A percentile compares a stretch with the other conserved stretches of the same genome.
phyloP scores from a whole-genome alignment of 2,797 vertebrate genomes.

The Notolabrus celidotus region DNA sequence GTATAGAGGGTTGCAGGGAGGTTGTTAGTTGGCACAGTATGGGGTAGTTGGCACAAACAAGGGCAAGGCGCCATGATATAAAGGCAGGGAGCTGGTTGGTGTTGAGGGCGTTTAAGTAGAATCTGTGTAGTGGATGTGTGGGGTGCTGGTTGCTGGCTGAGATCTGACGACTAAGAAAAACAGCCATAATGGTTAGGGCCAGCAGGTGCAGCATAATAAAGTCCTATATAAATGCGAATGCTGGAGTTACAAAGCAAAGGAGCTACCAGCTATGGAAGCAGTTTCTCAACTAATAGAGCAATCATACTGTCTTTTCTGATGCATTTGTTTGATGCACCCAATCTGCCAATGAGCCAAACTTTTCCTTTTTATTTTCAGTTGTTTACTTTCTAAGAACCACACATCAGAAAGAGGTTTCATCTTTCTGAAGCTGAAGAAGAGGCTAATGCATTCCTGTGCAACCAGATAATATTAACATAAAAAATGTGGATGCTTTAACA shows the following conservation, averaged over 20 bases:
- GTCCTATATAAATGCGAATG: no score
- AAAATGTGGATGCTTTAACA: no score
- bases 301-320: no score
- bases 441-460: no score
- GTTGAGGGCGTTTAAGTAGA: slow-evolving; percentile 47
- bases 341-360: no score
- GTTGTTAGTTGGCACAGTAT: slow-evolving; percentile 74
- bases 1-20: slow-evolving; percentile 47
- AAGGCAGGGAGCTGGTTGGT: slow-evolving; percentile 57
- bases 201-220: slow-evolving; percentile 23
- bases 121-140: slow-evolving; percentile 40
- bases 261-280: background rate
- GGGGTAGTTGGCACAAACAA: slow-evolving; percentile 75
- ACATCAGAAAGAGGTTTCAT: no score
- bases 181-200: slow-evolving; percentile 20
- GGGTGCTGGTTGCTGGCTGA: slow-evolving; percentile 45
- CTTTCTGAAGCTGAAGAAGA: no score
- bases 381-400: no score
- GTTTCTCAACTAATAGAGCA: background rate
- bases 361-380: no score
- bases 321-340: no score
- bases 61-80: slow-evolving; percentile 69
- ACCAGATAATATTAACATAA: no score
- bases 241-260: background rate
- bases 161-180: slow-evolving; percentile 56